Base-by-base conservation (phyloP, 2,888 invertebrate genomes). In the Andrena flavipes region DNA sequence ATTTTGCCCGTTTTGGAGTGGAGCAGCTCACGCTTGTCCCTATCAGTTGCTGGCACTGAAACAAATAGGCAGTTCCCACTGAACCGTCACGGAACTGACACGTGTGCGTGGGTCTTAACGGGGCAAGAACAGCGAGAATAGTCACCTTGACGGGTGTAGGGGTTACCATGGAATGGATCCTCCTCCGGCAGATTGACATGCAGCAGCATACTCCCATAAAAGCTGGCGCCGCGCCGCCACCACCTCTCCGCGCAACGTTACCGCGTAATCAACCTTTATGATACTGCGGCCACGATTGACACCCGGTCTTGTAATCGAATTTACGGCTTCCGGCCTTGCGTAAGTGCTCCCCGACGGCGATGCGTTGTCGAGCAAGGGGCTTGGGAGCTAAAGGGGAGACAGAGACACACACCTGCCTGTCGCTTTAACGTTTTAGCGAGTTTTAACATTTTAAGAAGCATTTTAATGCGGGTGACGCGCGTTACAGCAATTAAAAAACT, bases 301-400 rank as follows among this genome's bases (percentile, higher is more conserved):
- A 92, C 89, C 86, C 86, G 85, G 87, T 89, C 90, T 89, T 86
- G 90, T 92, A 92, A 93, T 92, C 91, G 90, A 92, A 92, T 92
- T 91, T 92, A 87, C 89, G 92, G 90, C 92, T 92, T 92, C 90
- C 90, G 90, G 87, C 87, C 90, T 92, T 92, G 91, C 91, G 90
- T 90, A 91, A 92, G 91, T 88, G 85, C 77, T 76, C 23, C 72
- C 30, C 72, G 59, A 64, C 78, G 29, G 42, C 67, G 76, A 70
- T 51, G 51, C 48, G 62, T 73, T 60, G 67, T n/a, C 65, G 59
- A 56, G 68, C 70, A 42, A 69, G 68, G 48, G 16, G 51, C 23
- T 35, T 29, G 13, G 0, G 54, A 56, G n/a, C 29, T 5, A 35
- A 29, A 33, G 16, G 29, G 62, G 29, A 5, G 48, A 42, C 35